Conservation (phyloP, 2,113 vertebrate genomes). For the Chloroceryle aenea region DNA sequence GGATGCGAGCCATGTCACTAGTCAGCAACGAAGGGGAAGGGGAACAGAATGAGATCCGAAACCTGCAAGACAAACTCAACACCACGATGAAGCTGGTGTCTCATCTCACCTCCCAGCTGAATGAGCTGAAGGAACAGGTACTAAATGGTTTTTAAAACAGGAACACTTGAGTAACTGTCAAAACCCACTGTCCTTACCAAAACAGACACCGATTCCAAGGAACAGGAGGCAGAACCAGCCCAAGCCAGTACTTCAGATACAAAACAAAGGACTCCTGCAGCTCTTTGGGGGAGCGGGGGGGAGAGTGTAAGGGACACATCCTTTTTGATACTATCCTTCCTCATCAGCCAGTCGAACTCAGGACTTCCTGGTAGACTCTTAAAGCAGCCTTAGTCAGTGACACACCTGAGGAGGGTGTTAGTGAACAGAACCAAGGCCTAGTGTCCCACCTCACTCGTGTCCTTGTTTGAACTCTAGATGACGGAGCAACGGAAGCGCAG, state of each 20-base stretch:
- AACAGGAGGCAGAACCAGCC: background rate
- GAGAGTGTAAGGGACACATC: background rate
- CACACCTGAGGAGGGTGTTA: background rate
- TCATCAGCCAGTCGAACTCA: background rate
- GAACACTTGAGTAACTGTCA: background rate
- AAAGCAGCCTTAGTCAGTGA: background rate
- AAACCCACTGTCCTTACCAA: background rate
- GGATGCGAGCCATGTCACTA: constrained; percentile 98
- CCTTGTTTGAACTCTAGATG: constrained; percentile 81
- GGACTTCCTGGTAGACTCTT: background rate
- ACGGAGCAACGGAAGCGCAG: constrained; percentile 96
- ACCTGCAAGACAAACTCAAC: constrained; percentile 90
- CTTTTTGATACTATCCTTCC: background rate
- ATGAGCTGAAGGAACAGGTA: constrained; percentile 96
- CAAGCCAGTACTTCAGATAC: background rate
- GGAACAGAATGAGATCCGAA: constrained; percentile 95
- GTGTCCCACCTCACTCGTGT: background rate
- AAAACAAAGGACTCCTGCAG: background rate
- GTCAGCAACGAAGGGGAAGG: constrained; percentile 94
- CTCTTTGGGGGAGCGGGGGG: background rate
- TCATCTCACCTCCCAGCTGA: constrained; percentile 89
- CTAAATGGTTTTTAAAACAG: background rate
- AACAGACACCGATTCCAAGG: background rate
- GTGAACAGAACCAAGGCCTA: background rate
- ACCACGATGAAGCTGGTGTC: constrained; percentile 93